Evolutionary conservation across 2,797 vertebrate genomes (phyloP).

Genomic region (Tamandua tetradactyla): DNA sequence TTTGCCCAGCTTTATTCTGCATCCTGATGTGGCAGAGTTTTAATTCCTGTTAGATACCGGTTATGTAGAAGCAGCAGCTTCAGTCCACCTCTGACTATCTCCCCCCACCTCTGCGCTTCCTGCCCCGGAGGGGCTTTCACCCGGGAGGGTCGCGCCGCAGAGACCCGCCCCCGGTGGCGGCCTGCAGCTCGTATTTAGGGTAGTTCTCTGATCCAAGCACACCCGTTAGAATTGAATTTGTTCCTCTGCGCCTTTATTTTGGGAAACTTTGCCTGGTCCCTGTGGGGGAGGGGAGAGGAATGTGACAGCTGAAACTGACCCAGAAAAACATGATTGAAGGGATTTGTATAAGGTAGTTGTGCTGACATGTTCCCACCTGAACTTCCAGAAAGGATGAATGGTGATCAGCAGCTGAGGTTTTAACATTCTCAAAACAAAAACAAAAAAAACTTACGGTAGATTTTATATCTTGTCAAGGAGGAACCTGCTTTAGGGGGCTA

Average conservation of each 20-base stretch:
- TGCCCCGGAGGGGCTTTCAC: not conserved
- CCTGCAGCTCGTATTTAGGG: conserved; percentile 51
- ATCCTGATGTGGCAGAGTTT: not conserved
- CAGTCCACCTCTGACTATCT: not conserved
- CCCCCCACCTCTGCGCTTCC: not conserved
- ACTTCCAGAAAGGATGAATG: not conserved
- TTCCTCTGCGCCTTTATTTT: conserved; percentile 77
- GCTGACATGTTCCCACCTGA: not conserved
- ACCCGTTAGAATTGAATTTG: conserved; percentile 61
- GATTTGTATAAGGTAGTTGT: not conserved
- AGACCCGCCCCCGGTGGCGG: not conserved
- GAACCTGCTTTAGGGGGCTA: not conserved
- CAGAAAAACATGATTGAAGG: conserved; percentile 66
- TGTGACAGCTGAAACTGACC: conserved; percentile 68
- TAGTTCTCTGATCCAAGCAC: conserved; percentile 63
- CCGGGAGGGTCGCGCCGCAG: not conserved
- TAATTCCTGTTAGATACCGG: not conserved
- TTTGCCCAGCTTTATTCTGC: not conserved
- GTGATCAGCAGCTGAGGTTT: not conserved
- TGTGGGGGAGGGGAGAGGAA: conserved; percentile 40
- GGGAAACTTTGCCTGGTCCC: conserved; percentile 69
- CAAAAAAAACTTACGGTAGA: not conserved
- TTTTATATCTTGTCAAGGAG: not conserved
- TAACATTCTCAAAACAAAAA: not conserved
- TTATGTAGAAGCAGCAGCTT: not conserved